phyloP scores from a whole-genome alignment of 2,888 invertebrate species.

The Gortyna flavago region DNA sequence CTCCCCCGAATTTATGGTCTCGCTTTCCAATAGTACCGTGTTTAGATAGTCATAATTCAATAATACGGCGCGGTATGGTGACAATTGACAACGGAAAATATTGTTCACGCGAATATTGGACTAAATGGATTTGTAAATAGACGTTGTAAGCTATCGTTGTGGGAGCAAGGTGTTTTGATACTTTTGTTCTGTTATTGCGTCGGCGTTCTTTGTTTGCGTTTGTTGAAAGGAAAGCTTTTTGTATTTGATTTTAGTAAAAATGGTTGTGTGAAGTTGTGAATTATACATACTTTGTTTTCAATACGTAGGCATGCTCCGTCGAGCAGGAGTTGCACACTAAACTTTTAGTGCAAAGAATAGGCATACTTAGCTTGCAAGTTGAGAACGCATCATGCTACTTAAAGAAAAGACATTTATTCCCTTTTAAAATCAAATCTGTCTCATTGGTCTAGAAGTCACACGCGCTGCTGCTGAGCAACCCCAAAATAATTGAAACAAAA shows the following conservation, averaged over 20 bases:
- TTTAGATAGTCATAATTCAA: conserved; percentile 77
- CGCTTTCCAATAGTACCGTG: conserved; percentile 68
- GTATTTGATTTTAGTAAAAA: not conserved
- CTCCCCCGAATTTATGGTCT: conserved; percentile 76
- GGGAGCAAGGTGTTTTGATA: conserved; percentile 43
- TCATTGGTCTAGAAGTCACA: not conserved
- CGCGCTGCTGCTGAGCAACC: too few relatives aligned
- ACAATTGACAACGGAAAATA: conserved; percentile 72
- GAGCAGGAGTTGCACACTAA: not conserved
- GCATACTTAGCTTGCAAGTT: not conserved
- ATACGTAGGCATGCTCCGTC: not conserved
- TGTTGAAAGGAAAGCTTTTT: conserved; percentile 13
- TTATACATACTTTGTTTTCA: too few relatives aligned
- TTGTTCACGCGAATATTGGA: conserved; percentile 66
- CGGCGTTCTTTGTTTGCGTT: conserved; percentile 29
- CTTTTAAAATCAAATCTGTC: not conserved
- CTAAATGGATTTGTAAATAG: conserved; percentile 67
- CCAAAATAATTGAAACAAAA: not conserved
- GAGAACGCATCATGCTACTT: too few relatives aligned
- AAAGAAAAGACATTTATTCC: not conserved
- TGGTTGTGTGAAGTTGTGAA: not conserved
- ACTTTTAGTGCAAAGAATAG: not conserved
- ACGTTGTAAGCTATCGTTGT: conserved; percentile 38
- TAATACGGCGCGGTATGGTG: conserved; percentile 68
- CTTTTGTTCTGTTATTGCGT: conserved; percentile 38